Evolutionary conservation across 2,888 invertebrate genomes (phyloP).

Genomic region (Eustalomyia histrio): DNA sequence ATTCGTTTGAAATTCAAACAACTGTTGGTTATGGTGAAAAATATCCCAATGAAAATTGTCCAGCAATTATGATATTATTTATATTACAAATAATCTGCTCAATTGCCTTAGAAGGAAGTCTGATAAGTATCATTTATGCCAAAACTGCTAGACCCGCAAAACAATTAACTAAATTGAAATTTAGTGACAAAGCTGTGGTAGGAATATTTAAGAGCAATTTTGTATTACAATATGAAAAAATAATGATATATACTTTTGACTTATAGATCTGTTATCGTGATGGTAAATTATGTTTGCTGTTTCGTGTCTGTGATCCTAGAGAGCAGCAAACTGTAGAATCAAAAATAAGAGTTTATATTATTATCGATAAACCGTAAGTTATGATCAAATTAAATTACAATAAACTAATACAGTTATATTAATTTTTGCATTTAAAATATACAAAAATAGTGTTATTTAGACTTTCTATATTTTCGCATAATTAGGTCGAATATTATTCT

Average conservation of each 20-base stretch:
- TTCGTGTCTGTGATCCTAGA: conserved; percentile 89
- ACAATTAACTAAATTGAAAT: conserved; percentile 88
- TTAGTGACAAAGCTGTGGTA: conserved; percentile 87
- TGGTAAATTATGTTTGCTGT: conserved; percentile 87
- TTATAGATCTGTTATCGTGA: conserved; percentile 88
- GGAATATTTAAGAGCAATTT: too few relatives aligned
- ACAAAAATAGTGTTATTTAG: too few relatives aligned
- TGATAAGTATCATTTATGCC: conserved; percentile 86
- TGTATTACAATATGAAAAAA: too few relatives aligned
- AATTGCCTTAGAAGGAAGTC: conserved; percentile 81
- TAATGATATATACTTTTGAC: background rate
- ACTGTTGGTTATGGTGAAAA: conserved; percentile 92
- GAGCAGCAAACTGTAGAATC: conserved; percentile 90
- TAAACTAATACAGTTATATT: too few relatives aligned
- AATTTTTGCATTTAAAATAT: too few relatives aligned
- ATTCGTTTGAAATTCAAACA: conserved; percentile 92
- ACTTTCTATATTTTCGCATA: too few relatives aligned
- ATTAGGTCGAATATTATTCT: too few relatives aligned
- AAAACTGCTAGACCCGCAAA: conserved; percentile 89
- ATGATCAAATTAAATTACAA: too few relatives aligned
- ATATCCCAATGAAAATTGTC: conserved; percentile 90
- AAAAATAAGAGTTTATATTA: conserved; percentile 83
- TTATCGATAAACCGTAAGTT: conserved; percentile 76
- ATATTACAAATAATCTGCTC: conserved; percentile 89
- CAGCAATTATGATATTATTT: conserved; percentile 90